A percentile compares a stretch with the other conserved stretches of the same genome.
Evolutionary conservation across 2,888 invertebrate species (phyloP).

Genomic region (Hipparchia sbordonii): DNA sequence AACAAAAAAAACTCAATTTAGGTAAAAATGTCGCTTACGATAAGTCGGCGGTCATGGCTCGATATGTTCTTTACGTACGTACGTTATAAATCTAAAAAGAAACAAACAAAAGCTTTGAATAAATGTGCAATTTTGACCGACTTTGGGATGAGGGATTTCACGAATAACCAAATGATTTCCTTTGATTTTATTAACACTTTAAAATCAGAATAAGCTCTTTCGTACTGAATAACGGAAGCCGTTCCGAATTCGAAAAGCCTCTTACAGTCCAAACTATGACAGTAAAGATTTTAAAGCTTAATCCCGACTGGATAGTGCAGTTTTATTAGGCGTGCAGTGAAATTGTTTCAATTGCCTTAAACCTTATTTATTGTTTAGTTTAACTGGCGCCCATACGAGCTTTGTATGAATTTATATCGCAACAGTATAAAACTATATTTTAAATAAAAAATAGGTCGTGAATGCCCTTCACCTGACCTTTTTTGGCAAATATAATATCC

Average conservation of each 20-base stretch:
- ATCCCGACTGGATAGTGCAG: slow-evolving; percentile 18
- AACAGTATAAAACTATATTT: too few relatives aligned
- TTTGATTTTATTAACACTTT: background rate
- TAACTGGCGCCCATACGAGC: background rate
- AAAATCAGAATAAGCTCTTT: slow-evolving; percentile 8
- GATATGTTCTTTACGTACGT: too few relatives aligned
- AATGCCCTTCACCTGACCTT: background rate
- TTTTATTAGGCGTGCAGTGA: slow-evolving; percentile 20
- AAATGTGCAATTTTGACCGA: background rate
- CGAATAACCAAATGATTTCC: background rate
- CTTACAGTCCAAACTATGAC: background rate
- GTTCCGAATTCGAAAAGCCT: background rate
- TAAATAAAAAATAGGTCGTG: background rate
- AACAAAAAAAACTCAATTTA: too few relatives aligned
- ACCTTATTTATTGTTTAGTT: slow-evolving; percentile 21
- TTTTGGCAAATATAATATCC: background rate
- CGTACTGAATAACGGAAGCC: background rate
- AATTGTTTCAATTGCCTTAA: slow-evolving; percentile 20
- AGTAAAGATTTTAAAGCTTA: slow-evolving; percentile 16
- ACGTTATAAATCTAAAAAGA: too few relatives aligned
- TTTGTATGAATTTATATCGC: slow-evolving; percentile 7
- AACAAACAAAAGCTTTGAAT: too few relatives aligned
- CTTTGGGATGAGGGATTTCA: background rate
- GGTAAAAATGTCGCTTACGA: too few relatives aligned
- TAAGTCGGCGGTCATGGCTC: too few relatives aligned